Evolutionary conservation across 2,113 vertebrate genomes (phyloP), one percentile per base, ranked within the genome.

Genomic region (Hypocryptadius cinnamomeus): DNA sequence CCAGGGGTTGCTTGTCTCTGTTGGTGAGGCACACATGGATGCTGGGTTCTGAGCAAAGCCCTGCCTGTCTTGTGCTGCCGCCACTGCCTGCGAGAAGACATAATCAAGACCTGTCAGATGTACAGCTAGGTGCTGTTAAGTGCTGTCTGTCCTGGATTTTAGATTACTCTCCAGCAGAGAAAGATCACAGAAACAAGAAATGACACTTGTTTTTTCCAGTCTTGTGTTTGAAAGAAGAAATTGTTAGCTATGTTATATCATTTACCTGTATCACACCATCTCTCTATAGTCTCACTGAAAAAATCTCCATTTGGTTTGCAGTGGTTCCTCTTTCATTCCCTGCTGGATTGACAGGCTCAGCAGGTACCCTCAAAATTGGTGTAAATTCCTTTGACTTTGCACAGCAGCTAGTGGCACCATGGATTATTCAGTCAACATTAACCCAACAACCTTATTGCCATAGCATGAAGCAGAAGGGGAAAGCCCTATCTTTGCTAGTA

Each of bases 41-140:
- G 27, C 12, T 77, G 53, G 48, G 35, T 63, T 61, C 56, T 5
- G 28, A 79, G 60, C 53, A 60, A 72, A 73, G 53, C 59, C 35
- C 22, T 53, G 45, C 45, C 27, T 2, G 2, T 18, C 27, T 78
- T 1, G 0, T 54, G 15, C 70, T 50, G 39, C 54, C 0, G 1
- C 54, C 63, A 10, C 33, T 61, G 39, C 48, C 66, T 89, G 39
- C 0, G 0, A 53, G 56, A 84, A 40, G 9, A 37, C 16, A 11
- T 11, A 63, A 39, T 23, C 16, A 69, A 70, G 40, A 85, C 25
- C 48, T 56, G 37, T 51, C 48, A 76, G 23, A 45, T 7, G 17
- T 69, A 65, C 28, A 77, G 71, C 28, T 61, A 78, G 40, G n/a
- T 76, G 30, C 57, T 76, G 35, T 17, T 59, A 51, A 35, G 22